Conservation (phyloP, 2,888 invertebrate species). For the Phorcus lineatus region DNA sequence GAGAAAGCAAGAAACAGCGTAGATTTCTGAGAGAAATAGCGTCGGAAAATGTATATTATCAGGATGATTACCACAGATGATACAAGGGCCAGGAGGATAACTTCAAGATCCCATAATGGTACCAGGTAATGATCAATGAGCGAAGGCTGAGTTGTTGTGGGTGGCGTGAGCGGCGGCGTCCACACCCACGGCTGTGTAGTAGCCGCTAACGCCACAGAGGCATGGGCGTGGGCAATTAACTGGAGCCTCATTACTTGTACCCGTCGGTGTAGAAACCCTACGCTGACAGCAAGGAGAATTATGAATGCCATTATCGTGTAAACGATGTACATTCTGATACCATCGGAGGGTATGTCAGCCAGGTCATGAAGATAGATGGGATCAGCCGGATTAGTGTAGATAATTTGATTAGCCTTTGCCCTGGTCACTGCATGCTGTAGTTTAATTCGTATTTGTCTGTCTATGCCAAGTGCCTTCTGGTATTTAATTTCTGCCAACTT, state of each 20-base stretch:
- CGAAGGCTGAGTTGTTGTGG: background rate
- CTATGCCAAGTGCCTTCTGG: background rate
- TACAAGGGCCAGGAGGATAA: background rate
- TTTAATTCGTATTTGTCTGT: background rate
- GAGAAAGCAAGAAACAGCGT: no score
- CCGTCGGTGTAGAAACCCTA: background rate
- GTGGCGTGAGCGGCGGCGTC: background rate
- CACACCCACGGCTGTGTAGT: background rate
- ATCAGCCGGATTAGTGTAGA: background rate
- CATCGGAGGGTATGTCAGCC: background rate
- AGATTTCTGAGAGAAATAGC: no score
- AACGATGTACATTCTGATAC: background rate
- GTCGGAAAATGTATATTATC: no score
- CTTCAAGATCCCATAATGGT: background rate
- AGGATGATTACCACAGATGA: background rate
- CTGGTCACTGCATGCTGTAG: background rate
- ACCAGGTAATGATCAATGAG: background rate
- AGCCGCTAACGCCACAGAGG: background rate
- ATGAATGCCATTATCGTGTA: background rate
- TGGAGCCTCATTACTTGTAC: background rate
- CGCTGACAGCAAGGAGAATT: background rate
- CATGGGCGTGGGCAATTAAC: background rate
- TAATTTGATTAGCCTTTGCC: background rate
- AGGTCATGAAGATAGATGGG: background rate
- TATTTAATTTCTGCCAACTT: background rate